Conservation (phyloP, 2,888 invertebrate genomes). For the Acanthoscelides obtectus region DNA sequence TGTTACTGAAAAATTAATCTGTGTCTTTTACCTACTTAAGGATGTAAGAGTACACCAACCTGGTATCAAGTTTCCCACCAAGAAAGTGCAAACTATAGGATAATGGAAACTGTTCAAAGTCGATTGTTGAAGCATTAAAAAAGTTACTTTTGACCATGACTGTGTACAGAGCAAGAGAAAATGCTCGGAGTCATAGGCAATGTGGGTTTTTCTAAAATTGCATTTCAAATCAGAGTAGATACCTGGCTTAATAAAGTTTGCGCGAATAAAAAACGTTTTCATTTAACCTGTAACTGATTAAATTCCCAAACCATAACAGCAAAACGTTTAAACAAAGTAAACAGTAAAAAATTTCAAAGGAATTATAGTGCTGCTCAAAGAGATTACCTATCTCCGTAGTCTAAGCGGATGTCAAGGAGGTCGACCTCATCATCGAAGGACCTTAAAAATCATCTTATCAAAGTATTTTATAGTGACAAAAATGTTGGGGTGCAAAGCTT, state of each 20-base stretch:
- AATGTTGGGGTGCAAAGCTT: background rate
- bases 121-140: no score
- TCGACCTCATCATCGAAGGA: background rate
- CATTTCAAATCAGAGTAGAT: background rate
- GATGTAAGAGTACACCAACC: no score
- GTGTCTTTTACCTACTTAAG: no score
- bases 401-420: background rate
- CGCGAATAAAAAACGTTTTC: background rate
- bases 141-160: no score
- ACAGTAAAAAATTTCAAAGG: background rate
- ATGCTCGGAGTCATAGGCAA: no score
- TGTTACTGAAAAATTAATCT: no score
- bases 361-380: no score
- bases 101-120: no score
- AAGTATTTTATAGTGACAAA: background rate
- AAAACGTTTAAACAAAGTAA: background rate
- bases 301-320: background rate
- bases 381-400: background rate
- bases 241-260: background rate
- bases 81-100: no score
- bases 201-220: slow-evolving; percentile 1
- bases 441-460: background rate
- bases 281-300: background rate
- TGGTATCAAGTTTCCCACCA: no score
- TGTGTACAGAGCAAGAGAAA: no score